phyloP scores from a whole-genome alignment of 2,888 invertebrate species.

The Lymantria dispar region DNA sequence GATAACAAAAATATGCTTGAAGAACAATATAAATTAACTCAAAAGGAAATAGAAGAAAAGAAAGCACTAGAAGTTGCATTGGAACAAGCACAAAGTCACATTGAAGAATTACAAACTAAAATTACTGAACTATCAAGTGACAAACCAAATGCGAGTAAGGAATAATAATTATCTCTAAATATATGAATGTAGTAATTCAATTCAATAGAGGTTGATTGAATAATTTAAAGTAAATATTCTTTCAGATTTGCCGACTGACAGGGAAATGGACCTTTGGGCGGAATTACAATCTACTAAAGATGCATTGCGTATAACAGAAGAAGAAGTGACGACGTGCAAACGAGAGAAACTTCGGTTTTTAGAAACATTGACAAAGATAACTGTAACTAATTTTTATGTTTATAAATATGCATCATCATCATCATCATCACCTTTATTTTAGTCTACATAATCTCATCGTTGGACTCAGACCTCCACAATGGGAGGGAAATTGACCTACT shows the following conservation, averaged over 20 bases:
- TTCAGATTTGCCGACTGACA: conserved; percentile 66
- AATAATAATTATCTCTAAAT: neutral
- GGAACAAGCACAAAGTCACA: conserved; percentile 40
- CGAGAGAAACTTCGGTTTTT: conserved; percentile 70
- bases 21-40: conserved; percentile 41
- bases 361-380: conserved; percentile 69
- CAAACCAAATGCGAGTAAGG: conserved; percentile 60
- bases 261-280: conserved; percentile 72
- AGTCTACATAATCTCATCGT: neutral
- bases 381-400: conserved; percentile 45
- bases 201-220: neutral
- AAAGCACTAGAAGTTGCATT: conserved; percentile 43
- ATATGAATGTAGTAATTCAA: neutral
- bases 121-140: conserved; percentile 58
- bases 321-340: conserved; percentile 64
- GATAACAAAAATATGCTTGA: conserved; percentile 47
- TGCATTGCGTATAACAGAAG: conserved; percentile 62
- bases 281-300: conserved; percentile 74
- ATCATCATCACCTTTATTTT: too few relatives aligned
- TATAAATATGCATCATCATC: neutral
- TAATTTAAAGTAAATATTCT: neutral
- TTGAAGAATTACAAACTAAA: conserved; percentile 58
- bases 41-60: conserved; percentile 50
- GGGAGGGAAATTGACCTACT: too few relatives aligned
- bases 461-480: too few relatives aligned